phyloP scores from a whole-genome alignment of 2,797 vertebrate genomes.

The Intellagama lesueurii region DNA sequence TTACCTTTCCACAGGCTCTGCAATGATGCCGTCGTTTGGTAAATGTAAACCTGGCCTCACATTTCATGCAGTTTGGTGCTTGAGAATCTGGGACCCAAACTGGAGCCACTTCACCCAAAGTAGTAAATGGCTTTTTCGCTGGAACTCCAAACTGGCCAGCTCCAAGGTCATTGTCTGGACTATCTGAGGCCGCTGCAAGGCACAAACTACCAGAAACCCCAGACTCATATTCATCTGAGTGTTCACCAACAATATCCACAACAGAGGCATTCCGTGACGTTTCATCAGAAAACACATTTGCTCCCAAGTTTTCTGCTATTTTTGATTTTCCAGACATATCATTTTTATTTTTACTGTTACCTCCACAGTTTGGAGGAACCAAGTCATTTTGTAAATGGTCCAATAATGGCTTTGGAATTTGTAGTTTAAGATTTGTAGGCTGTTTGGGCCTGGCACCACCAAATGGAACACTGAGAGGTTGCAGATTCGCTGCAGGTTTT shows the following conservation, averaged over 20 bases:
- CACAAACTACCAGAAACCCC: slow-evolving; percentile 79
- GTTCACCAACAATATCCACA: slow-evolving; percentile 77
- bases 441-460: slow-evolving; percentile 96
- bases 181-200: slow-evolving; percentile 84
- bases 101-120: slow-evolving; percentile 92
- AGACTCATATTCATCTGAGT: slow-evolving; percentile 79
- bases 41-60: slow-evolving; percentile 96
- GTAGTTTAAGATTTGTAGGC: slow-evolving; percentile 93
- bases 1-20: slow-evolving; percentile 97
- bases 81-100: slow-evolving; percentile 96
- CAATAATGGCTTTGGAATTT: slow-evolving; percentile 91
- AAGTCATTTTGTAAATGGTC: slow-evolving; percentile 91
- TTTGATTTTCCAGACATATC: slow-evolving; percentile 80
- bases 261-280: slow-evolving; percentile 72
- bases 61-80: slow-evolving; percentile 97
- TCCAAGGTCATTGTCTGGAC: slow-evolving; percentile 96
- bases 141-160: slow-evolving; percentile 88
- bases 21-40: slow-evolving; percentile 98
- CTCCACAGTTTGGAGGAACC: slow-evolving; percentile 77
- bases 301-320: slow-evolving; percentile 69
- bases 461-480: slow-evolving; percentile 90
- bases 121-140: slow-evolving; percentile 83
- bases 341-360: slow-evolving; percentile 92
- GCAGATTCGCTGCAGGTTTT: slow-evolving; percentile 81
- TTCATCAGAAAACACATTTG: slow-evolving; percentile 70